Evolutionary conservation across 1,140 invertebrate species (phyloP).

Genomic region (Proctacanthus coquilletti): DNA sequence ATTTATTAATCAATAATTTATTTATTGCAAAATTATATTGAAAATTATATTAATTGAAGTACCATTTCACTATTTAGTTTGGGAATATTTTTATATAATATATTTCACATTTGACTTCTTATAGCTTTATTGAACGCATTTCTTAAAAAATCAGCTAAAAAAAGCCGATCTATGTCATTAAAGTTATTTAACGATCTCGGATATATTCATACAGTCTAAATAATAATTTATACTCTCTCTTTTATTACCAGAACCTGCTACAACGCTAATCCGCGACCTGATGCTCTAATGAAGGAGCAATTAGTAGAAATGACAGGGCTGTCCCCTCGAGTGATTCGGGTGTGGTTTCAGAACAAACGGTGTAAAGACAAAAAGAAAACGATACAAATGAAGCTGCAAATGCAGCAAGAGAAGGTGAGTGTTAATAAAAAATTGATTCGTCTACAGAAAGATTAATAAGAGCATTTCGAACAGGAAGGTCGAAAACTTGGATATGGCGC

Average conservation of each 20-base stretch:
- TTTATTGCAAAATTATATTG: no score
- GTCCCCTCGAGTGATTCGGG: slow-evolving; percentile 87
- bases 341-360: slow-evolving; percentile 98
- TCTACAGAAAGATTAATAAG: not conserved
- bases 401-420: slow-evolving; percentile 91
- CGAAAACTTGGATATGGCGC: slow-evolving; percentile 78
- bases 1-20: no score
- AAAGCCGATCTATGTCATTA: no score
- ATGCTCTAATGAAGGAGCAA: slow-evolving; percentile 98
- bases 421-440: slow-evolving; percentile 1
- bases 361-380: slow-evolving; percentile 99
- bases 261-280: slow-evolving; percentile 91
- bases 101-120: no score
- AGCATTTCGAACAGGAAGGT: slow-evolving; percentile 55
- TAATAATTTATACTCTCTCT: no score
- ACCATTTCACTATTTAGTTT: no score
- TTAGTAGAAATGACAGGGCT: slow-evolving; percentile 96
- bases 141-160: no score
- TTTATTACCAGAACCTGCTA: slow-evolving; percentile 59
- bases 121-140: no score
- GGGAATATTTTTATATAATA: no score
- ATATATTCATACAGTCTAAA: no score
- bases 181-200: no score
- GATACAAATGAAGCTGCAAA: slow-evolving; percentile 91
- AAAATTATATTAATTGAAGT: no score